These are phyloP conservation scores for Cerceris ruficornis DNA, from an alignment of 2,888 invertebrate species.

Conservation along the genomic window DNA sequence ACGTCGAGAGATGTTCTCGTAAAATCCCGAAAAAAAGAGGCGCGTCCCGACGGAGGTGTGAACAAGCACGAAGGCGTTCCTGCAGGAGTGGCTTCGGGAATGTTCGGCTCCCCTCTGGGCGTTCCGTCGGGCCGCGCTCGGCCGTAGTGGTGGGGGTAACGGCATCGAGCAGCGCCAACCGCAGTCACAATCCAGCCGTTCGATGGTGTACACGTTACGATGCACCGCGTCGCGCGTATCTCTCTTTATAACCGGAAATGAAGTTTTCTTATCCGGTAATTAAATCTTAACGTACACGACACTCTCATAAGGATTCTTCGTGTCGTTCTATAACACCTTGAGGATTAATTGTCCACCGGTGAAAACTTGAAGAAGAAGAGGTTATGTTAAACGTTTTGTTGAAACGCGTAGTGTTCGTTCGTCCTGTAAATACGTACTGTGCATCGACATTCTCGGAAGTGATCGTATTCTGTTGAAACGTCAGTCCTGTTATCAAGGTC, in stretches of 20 bases:
- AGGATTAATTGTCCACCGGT: not conserved
- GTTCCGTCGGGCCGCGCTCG: constrained; percentile 12
- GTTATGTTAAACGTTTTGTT: not conserved
- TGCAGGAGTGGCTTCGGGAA: constrained; percentile 29
- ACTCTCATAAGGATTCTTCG: not conserved
- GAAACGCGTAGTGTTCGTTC: not conserved
- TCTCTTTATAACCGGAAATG: constrained; percentile 56
- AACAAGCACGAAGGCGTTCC: constrained; percentile 8
- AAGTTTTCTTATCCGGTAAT: constrained; percentile 16
- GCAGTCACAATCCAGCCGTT: constrained; percentile 75
- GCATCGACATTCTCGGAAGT: not conserved
- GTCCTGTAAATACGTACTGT: not conserved
- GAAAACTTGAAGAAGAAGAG: not conserved
- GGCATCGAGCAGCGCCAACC: constrained; percentile 56
- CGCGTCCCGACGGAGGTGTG: constrained; percentile 38
- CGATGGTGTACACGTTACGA: constrained; percentile 66
- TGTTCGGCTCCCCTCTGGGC: constrained; percentile 30
- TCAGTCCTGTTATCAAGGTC: not conserved
- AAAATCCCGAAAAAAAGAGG: constrained; percentile 40
- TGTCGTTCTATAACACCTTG: not conserved
- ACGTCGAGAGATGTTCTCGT: not conserved
- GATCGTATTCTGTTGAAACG: not conserved
- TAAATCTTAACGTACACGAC: constrained; percentile 17
- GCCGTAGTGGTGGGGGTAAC: constrained; percentile 57
- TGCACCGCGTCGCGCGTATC: constrained; percentile 47